phyloP scores from a whole-genome alignment of 2,113 vertebrate species.

The Struthio camelus region DNA sequence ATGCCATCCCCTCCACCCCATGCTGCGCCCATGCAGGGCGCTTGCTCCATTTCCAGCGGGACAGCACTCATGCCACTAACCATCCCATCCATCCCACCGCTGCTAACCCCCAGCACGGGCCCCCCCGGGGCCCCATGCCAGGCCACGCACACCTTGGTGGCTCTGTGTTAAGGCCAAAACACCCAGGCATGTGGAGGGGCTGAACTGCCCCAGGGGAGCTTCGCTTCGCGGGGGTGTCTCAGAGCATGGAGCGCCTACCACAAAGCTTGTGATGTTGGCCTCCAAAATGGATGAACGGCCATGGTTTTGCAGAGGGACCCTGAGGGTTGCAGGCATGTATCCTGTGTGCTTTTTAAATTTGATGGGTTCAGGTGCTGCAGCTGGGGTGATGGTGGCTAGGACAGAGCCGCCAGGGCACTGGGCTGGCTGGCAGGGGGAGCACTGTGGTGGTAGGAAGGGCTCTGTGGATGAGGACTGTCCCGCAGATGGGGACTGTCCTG shows the following conservation, averaged over 20 bases:
- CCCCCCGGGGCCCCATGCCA: not conserved
- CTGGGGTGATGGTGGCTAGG: no score
- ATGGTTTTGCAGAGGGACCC: not conserved
- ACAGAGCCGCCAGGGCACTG: no score
- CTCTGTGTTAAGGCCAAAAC: not conserved
- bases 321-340: not conserved
- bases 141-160: not conserved
- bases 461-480: not conserved
- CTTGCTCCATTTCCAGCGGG: constrained; percentile 8
- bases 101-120: constrained; percentile 45
- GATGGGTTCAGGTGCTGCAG: not conserved
- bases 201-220: not conserved
- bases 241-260: no score
- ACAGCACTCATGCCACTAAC: constrained; percentile 38
- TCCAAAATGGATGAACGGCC: not conserved
- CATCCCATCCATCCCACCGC: constrained; percentile 23
- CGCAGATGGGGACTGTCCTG: not conserved
- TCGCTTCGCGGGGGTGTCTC: not conserved
- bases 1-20: not conserved
- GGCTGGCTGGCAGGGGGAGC: not conserved
- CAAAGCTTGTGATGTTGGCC: no score
- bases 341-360: not conserved
- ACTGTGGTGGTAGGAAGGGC: not conserved
- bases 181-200: rapidly evolving
- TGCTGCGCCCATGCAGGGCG: constrained; percentile 21